A percentile compares a stretch with the other conserved stretches of the same genome.
Evolutionary conservation across 2,113 vertebrate species (phyloP).

Genomic region (Ammodramus savannarum): DNA sequence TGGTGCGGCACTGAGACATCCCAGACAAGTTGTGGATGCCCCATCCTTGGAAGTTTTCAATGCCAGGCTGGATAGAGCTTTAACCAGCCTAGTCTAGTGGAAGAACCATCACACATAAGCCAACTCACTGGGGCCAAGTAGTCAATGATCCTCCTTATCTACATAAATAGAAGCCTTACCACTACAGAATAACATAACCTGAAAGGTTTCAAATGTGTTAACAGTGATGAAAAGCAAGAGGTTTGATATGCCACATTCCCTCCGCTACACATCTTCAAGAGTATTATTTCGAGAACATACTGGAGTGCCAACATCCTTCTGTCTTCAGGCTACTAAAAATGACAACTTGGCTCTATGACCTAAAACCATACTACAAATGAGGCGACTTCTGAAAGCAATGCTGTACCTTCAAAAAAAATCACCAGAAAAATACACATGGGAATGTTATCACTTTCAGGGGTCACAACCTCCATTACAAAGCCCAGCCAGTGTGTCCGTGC

Average conservation of each 20-base stretch:
- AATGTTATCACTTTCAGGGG: neutral
- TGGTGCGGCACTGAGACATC: neutral
- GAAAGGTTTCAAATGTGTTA: neutral
- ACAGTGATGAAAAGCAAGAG: neutral
- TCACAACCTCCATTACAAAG: conserved; percentile 10
- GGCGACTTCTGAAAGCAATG: neutral
- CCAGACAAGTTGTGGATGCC: neutral
- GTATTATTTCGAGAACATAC: neutral
- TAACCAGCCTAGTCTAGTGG: neutral
- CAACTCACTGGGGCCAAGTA: neutral
- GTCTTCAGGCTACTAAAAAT: neutral
- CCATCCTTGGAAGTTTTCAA: neutral
- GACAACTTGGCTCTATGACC: neutral
- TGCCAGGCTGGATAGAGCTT: neutral
- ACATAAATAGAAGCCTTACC: neutral
- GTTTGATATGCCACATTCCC: neutral
- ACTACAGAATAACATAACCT: neutral
- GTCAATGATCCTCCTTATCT: neutral
- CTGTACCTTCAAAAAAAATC: neutral
- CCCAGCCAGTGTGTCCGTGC: neutral
- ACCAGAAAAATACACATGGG: neutral
- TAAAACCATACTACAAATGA: neutral
- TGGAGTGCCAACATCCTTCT: neutral
- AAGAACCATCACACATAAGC: neutral
- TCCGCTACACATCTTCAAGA: neutral